Conservation (phyloP, 2,888 invertebrate genomes). For the Spodoptera exigua region DNA sequence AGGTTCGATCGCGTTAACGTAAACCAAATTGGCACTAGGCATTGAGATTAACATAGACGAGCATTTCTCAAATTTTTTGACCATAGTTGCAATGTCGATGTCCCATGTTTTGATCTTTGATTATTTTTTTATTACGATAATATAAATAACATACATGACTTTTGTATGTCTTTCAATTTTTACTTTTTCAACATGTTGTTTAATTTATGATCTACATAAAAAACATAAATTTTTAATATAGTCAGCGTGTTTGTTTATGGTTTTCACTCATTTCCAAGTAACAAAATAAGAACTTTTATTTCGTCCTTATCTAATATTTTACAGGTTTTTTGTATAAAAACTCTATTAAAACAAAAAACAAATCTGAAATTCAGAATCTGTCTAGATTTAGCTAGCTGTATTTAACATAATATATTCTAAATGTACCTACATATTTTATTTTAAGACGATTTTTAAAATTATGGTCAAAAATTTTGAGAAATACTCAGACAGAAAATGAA, state of each 20-base stretch:
- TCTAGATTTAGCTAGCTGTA: slow-evolving; percentile 10
- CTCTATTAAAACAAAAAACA: slow-evolving; percentile 1
- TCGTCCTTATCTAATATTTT: slow-evolving; percentile 1
- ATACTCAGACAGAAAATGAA: no score
- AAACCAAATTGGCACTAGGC: no score
- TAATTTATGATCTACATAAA: slow-evolving; percentile 5
- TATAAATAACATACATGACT: no score
- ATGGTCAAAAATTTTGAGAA: slow-evolving; percentile 2
- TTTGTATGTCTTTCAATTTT: slow-evolving; percentile 3
- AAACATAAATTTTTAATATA: slow-evolving; percentile 1
- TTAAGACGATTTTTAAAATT: slow-evolving; percentile 3
- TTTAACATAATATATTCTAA: slow-evolving; percentile 5
- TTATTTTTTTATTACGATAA: no score
- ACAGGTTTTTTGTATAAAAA: no score
- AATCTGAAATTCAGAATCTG: slow-evolving; percentile 11
- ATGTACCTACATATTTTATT: slow-evolving; percentile 2
- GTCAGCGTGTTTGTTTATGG: slow-evolving; percentile 1
- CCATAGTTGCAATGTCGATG: no score
- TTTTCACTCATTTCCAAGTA: slow-evolving; percentile 11
- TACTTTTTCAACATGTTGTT: slow-evolving; percentile 3
- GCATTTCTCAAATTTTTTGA: no score
- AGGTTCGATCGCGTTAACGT: no score
- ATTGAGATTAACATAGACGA: no score
- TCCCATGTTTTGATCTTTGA: no score
- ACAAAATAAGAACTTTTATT: slow-evolving; percentile 20